These are phyloP conservation scores for Chaetodon trifasciatus DNA, from an alignment of 2,797 vertebrate species.

Conservation along the genomic window DNA sequence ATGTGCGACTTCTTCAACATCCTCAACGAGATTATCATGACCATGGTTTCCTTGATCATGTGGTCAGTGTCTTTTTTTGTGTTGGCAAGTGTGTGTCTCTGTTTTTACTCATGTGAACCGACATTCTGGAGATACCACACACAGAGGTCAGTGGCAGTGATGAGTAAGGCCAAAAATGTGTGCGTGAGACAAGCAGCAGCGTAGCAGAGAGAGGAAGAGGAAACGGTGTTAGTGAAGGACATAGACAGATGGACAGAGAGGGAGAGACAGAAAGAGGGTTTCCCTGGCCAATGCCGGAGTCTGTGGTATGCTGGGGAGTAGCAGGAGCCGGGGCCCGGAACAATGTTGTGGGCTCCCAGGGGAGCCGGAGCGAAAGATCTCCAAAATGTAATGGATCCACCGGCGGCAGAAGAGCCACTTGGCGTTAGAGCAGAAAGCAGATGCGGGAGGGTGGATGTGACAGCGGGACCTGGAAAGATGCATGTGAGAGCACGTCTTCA, in stretches of 20 bases:
- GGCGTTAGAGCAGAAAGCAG: constrained; percentile 67
- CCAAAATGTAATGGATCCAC: constrained; percentile 77
- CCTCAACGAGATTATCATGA: constrained; percentile 93
- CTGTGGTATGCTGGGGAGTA: constrained; percentile 75
- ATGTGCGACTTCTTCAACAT: constrained; percentile 92
- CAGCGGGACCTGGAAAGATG: constrained; percentile 51
- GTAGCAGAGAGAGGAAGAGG: constrained; percentile 29
- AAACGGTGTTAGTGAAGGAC: constrained; percentile 67
- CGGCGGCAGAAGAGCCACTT: constrained; percentile 54
- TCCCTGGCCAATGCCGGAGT: constrained; percentile 67
- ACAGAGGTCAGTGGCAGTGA: constrained; percentile 61
- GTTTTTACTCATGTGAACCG: constrained; percentile 50
- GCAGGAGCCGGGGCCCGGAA: constrained; percentile 57
- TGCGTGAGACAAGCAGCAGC: constrained; percentile 20
- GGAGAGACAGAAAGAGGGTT: constrained; percentile 51
- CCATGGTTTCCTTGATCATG: constrained; percentile 91
- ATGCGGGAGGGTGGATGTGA: constrained; percentile 56
- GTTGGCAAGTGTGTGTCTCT: constrained; percentile 34
- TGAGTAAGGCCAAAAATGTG: constrained; percentile 47
- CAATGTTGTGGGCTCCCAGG: constrained; percentile 67
- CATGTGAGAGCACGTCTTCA: constrained; percentile 59
- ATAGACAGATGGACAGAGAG: constrained; percentile 69
- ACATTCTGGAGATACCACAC: constrained; percentile 58
- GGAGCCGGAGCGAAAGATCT: constrained; percentile 68
- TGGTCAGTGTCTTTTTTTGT: constrained; percentile 81